Base-by-base conservation (phyloP, 1,140 invertebrate species). In the Neodiprion fabricii region DNA sequence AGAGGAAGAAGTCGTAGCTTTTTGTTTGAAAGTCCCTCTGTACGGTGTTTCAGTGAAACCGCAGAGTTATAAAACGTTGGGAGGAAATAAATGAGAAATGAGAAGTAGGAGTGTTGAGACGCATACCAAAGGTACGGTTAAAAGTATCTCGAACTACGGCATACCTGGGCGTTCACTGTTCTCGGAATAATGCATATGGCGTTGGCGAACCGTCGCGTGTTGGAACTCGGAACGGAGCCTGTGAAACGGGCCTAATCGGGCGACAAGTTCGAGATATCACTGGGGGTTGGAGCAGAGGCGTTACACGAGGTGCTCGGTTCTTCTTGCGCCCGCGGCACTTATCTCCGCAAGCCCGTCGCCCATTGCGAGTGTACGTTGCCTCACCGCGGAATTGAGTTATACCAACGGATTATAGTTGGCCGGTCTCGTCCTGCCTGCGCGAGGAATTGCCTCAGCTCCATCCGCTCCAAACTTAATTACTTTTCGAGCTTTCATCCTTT, bases 141-240 rank as follows among this genome's bases (percentile, higher is more conserved):
- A 61, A 61, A 61, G 53, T 61, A 61, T 7, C 11, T 61, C n/a
- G 53, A 17, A 61, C 7, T 61, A 17, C 53, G n/a, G n/a, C 53
- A 61, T 61, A 61, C 53, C 5, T 61, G 53, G n/a, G 53, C 53
- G 53, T 61, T 61, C 53, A 17, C 11, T 14, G 53, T 61, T 12
- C 53, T 17, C 11, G 9, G 53, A 61, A 61, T 61, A 61, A 61
- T 61, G 53, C 53, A 61, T 61, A 61, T 61, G 53, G 53, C 9
- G 53, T 61, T 61, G 53, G 53, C 53, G 53, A 61, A 61, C 53
- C 53, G n/a, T 61, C 9, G 53, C 53, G 53, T 61, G 53, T 61
- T 61, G 53, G 53, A 61, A 61, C 53, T 61, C 53, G 53, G 53
- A 61, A 61, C n/a, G 53, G 53, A 61, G 11, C 53, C 4, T 61